Percentiles rank a stretch among this genome's conserved stretches.
Conservation (phyloP, 2,888 invertebrate species). For the Stenotaenia linearis region DNA sequence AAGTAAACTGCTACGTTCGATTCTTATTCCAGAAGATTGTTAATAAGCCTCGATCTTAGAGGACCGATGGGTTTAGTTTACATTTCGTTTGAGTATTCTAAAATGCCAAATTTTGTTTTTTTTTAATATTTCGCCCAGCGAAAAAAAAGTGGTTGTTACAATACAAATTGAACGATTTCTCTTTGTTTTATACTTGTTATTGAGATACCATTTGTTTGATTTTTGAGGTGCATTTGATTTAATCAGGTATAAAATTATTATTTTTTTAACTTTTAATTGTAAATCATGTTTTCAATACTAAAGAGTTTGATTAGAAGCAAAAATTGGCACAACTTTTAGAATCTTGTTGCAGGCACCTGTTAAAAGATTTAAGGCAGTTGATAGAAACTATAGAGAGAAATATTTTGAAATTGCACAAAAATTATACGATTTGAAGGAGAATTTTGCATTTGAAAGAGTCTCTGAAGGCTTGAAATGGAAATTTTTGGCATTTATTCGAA, state of each 20-base stretch:
- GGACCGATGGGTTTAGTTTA: background rate
- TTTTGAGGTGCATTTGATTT: no score
- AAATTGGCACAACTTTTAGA: no score
- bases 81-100: background rate
- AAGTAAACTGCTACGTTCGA: conserved; percentile 68
- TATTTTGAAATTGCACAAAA: background rate
- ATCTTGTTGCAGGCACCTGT: no score
- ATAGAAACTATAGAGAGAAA: background rate
- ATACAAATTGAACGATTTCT: no score
- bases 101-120: background rate
- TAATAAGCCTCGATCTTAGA: conserved; percentile 11
- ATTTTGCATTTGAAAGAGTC: background rate
- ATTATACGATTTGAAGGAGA: background rate
- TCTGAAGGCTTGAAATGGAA: background rate
- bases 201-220: no score
- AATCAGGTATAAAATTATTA: no score
- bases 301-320: no score
- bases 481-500: background rate
- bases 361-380: background rate
- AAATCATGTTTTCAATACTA: no score
- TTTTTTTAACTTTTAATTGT: no score
- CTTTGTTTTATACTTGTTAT: no score
- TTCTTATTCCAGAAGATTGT: conserved; percentile 57
- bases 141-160: background rate
- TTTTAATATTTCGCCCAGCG: background rate